A percentile compares a stretch with the other conserved stretches of the same genome.
Evolutionary conservation across 2,797 vertebrate species (phyloP).

Genomic region (Anisognathus igniventris): DNA sequence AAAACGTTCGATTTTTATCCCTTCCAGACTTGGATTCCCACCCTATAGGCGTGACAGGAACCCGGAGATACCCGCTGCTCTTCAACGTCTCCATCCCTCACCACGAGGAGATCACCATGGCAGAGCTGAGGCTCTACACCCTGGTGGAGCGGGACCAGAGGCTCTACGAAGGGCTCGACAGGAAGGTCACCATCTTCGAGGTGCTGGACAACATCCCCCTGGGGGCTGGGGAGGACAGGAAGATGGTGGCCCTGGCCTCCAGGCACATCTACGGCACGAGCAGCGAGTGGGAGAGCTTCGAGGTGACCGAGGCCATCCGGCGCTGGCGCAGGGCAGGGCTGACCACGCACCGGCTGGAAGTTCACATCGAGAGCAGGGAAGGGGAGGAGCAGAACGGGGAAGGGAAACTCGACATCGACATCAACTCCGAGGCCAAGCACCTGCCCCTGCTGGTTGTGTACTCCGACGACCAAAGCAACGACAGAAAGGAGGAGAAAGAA

Average conservation of each 20-base stretch:
- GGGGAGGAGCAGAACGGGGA: conserved; percentile 40
- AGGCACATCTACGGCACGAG: conserved; percentile 86
- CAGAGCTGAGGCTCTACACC: conserved; percentile 92
- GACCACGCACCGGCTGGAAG: conserved; percentile 86
- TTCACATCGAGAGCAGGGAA: conserved; percentile 85
- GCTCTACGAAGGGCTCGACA: conserved; percentile 84
- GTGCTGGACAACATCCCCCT: conserved; percentile 65
- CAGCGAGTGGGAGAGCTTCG: conserved; percentile 92
- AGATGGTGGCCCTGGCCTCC: conserved; percentile 79
- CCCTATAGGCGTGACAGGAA: conserved; percentile 72
- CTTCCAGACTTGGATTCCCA: conserved; percentile 82
- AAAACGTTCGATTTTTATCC: conserved; percentile 13
- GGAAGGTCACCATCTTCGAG: conserved; percentile 91
- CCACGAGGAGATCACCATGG: conserved; percentile 88
- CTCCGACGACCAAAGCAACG: conserved; percentile 91
- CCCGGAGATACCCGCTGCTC: conserved; percentile 88
- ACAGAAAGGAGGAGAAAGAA: conserved; percentile 84
- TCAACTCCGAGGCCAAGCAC: conserved; percentile 85
- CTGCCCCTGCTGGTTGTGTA: conserved; percentile 92
- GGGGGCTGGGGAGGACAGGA: conserved; percentile 47
- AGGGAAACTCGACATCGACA: conserved; percentile 87
- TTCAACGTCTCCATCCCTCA: conserved; percentile 94
- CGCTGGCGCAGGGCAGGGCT: conserved; percentile 83
- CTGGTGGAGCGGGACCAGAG: conserved; percentile 86
- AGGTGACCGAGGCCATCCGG: conserved; percentile 84